Percentiles rank a stretch among this genome's conserved stretches.
These are phyloP conservation scores for Lathamus discolor DNA, from an alignment of 2,113 vertebrate genomes.

Conservation along the genomic window DNA sequence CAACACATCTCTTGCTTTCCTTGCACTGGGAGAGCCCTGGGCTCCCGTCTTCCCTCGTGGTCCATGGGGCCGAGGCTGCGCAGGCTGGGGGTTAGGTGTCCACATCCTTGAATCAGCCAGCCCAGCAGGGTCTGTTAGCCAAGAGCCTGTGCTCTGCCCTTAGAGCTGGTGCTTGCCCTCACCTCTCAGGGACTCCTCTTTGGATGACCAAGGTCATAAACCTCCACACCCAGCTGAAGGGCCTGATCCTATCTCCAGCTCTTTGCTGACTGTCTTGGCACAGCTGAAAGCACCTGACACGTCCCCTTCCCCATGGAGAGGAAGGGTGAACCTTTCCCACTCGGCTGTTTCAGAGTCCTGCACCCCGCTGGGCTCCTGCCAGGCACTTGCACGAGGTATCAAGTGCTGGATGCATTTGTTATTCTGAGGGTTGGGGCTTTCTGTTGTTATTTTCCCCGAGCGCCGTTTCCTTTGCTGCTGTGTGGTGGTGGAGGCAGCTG, in stretches of 20 bases:
- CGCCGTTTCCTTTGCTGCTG: conserved; percentile 5
- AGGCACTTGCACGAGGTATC: not conserved
- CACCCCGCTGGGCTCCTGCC: not conserved
- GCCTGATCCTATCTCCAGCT: not conserved
- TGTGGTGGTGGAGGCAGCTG: not conserved
- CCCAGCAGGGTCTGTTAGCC: not conserved
- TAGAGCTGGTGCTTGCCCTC: not conserved
- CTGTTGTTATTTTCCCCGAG: not conserved
- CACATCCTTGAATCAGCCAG: not conserved
- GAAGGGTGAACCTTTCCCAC: not conserved
- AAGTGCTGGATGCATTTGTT: not conserved
- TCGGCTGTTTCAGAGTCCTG: accelerated
- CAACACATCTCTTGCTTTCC: not conserved
- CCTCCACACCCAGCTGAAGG: not conserved
- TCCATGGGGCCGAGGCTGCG: not conserved
- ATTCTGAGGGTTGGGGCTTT: not conserved
- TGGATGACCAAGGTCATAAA: not conserved
- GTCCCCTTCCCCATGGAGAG: not conserved
- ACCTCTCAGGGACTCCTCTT: not conserved
- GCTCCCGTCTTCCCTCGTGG: accelerated
- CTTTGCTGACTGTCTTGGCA: not conserved
- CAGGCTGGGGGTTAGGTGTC: not conserved
- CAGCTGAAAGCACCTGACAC: not conserved
- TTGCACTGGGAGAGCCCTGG: not conserved
- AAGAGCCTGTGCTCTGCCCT: not conserved